phyloP scores from a whole-genome alignment of 2,113 vertebrate species.

The Poeciliopsis occidentalis region DNA sequence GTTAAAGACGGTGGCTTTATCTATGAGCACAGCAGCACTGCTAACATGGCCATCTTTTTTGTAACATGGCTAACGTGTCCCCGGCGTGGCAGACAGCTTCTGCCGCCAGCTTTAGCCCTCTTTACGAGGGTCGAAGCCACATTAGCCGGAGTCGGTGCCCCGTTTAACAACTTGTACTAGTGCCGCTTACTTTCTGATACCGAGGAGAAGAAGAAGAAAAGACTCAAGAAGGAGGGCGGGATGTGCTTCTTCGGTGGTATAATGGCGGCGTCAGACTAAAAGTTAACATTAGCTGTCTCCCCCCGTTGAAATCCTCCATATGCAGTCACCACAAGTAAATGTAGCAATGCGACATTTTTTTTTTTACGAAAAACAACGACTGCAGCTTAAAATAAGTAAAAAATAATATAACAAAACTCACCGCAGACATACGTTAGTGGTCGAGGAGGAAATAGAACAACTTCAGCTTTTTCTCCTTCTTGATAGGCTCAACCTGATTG shows the following conservation, averaged over 20 bases:
- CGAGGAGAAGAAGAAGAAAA: slow-evolving; percentile 69
- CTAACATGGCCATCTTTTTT: slow-evolving; percentile 67
- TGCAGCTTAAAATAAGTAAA: neutral
- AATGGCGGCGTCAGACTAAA: slow-evolving; percentile 75
- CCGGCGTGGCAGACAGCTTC: slow-evolving; percentile 20
- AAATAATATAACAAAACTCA: slow-evolving; percentile 61
- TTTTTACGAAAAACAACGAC: slow-evolving; percentile 10
- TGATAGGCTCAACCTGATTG: slow-evolving; percentile 68
- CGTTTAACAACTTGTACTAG: slow-evolving; percentile 50
- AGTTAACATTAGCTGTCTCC: slow-evolving; percentile 75
- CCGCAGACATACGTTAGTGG: slow-evolving; percentile 56
- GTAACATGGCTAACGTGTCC: slow-evolving; percentile 42
- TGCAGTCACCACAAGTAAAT: neutral
- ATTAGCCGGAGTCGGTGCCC: slow-evolving; percentile 22
- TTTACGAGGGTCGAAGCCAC: neutral
- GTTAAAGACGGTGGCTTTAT: slow-evolving; percentile 11
- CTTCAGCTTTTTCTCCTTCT: slow-evolving; percentile 61
- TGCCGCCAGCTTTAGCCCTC: neutral
- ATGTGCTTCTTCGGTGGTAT: slow-evolving; percentile 84
- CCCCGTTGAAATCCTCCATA: slow-evolving; percentile 74
- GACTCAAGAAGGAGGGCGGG: slow-evolving; percentile 70
- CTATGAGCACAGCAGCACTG: slow-evolving; percentile 1
- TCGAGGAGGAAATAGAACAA: slow-evolving; percentile 68
- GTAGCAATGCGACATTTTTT: neutral
- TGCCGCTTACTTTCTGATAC: slow-evolving; percentile 52